Base-by-base conservation (phyloP, 2,888 invertebrate genomes). In the Pheosia gnoma region DNA sequence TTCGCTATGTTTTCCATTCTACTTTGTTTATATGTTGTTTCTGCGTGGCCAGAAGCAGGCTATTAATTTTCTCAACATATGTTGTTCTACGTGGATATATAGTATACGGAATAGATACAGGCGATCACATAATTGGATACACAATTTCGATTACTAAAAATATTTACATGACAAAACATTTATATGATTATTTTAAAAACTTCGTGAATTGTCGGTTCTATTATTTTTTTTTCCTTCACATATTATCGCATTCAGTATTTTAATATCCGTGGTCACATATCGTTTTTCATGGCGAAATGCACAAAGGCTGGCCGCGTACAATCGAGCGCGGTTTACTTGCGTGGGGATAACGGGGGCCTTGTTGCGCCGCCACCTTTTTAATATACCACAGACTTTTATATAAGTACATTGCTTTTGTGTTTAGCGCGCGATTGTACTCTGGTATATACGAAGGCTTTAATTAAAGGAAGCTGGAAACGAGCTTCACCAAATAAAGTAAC, bases 31-130 rank as follows among this genome's bases (percentile, higher is more conserved):
- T 25, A 53, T 57, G 58, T 61, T 64, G 66, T 66, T 65, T 62
- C 67, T 64, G 64, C 65, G 63, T 60, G 63, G 63, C 68, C 72
- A 58, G 70, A 68, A 71, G 62, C 63, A 66, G 62, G 62, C 69
- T 67, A 71, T 72, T 74, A 68, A 72, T 74, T 71, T 68, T 59
- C 62, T 59, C 67, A 70, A 45, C 57, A 57, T 57, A 45, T 45
- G 57, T 45, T 57, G 45, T 25, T 36, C 25, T 45, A 57, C 57
- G 11, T n/a, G 11, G 57, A 57, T 13, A 45, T 25, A 45, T 11
- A 57, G n/a, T 36, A 10, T 36, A 25, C 45, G 36, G 57, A 56
- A 56, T 52, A 3, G 25, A 10, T 25, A 25, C 25, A 25, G 25
- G 25, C 25, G 25, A 25, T 25, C 25, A 25, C 25, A 25, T 25